Conservation (phyloP, 2,888 invertebrate species). For the Cordilura impudica region DNA sequence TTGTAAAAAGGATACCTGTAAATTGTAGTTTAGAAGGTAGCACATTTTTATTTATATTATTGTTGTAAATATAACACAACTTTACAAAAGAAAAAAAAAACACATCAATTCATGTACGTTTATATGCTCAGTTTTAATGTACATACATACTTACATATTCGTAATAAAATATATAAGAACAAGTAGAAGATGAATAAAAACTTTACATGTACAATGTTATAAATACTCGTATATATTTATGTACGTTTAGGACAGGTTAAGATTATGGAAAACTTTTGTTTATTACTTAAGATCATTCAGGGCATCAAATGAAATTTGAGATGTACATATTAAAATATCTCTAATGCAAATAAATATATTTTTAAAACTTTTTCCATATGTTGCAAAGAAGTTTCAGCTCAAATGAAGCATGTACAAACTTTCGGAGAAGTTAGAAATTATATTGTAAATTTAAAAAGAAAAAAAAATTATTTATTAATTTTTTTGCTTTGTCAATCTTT, state of each 20-base stretch:
- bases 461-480: too few species aligned
- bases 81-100: too few species aligned
- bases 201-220: too few species aligned
- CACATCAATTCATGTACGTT: too few species aligned
- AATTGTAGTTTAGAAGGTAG: neutral
- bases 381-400: constrained; percentile 2
- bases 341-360: constrained; percentile 36
- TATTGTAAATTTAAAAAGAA: too few species aligned
- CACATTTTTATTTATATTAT: constrained; percentile 23
- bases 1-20: neutral
- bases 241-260: constrained; percentile 32
- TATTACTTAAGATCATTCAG: constrained; percentile 47
- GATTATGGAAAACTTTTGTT: constrained; percentile 53
- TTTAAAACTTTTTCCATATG: constrained; percentile 4
- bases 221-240: too few species aligned
- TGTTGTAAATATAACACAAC: constrained; percentile 1
- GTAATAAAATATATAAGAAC: too few species aligned
- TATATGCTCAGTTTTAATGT: constrained; percentile 15
- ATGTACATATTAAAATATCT: constrained; percentile 40
- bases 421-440: constrained; percentile 7
- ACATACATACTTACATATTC: neutral
- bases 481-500: too few species aligned
- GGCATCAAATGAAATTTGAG: constrained; percentile 35
- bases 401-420: constrained; percentile 26
- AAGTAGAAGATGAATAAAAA: too few species aligned